These are phyloP conservation scores for Microctenopoma stevenorrisi DNA, from an alignment of 2,797 vertebrate species.

Conservation along the genomic window DNA sequence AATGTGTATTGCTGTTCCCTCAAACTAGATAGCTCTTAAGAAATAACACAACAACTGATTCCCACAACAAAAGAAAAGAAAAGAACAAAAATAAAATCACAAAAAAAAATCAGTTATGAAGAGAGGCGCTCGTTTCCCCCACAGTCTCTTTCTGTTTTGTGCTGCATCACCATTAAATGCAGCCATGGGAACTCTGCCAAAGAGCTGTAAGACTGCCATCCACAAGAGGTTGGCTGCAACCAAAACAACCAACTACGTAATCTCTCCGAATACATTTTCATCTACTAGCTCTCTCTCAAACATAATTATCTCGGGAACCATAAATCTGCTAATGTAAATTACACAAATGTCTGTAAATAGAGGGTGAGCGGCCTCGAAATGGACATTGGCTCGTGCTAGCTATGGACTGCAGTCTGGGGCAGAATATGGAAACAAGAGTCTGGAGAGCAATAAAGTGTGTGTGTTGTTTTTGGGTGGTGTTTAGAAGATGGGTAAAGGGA, in stretches of 20 bases:
- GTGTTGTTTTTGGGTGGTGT: slow-evolving; percentile 23
- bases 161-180: slow-evolving; percentile 73
- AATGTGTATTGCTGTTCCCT: background rate
- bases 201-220: slow-evolving; percentile 70
- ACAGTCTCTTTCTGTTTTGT: slow-evolving; percentile 59
- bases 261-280: slow-evolving; percentile 42
- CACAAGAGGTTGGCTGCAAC: slow-evolving; percentile 69
- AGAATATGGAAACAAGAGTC: slow-evolving; percentile 10
- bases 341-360: slow-evolving; percentile 6
- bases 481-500: slow-evolving; percentile 22
- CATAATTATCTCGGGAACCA: slow-evolving; percentile 29
- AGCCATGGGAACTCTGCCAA: slow-evolving; percentile 73
- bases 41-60: slow-evolving; percentile 9
- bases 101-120: slow-evolving; percentile 15
- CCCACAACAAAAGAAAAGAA: slow-evolving; percentile 2
- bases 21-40: slow-evolving; percentile 3
- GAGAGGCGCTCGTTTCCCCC: slow-evolving; percentile 18
- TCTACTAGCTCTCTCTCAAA: slow-evolving; percentile 20
- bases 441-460: background rate
- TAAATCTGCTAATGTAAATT: slow-evolving; percentile 15
- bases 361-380: background rate
- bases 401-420: background rate
- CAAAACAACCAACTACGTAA: slow-evolving; percentile 72
- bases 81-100: slow-evolving; percentile 14
- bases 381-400: background rate